Evolutionary conservation across 1,140 invertebrate species (phyloP), one percentile per base, ranked within the genome.

Genomic region (Drosophila littoralis): DNA sequence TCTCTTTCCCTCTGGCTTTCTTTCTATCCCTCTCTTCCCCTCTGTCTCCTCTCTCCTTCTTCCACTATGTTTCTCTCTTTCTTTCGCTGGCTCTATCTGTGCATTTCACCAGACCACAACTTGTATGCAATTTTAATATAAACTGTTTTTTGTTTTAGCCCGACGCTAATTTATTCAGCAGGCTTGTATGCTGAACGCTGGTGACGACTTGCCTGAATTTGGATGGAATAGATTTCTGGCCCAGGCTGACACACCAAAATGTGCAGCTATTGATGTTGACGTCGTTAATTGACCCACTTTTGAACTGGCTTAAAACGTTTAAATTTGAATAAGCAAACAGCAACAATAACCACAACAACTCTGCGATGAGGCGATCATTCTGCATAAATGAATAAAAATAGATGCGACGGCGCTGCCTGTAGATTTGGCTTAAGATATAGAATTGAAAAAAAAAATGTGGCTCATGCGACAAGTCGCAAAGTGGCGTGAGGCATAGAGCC

Each of bases 261-360:
- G 67, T 75, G 69, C 63, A 81, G 66, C 69, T 67, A 65, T 77
- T 75, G 75, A 69, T 76, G 76, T 67, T 82, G 83, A 76, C 67
- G 67, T 58, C 75, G 64, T 82, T 79, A 86, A 86, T 88, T 86
- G 83, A 83, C 83, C 84, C 72, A 86, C 50, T 77, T 88, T 66
- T 58, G 65, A 60, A 73, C 79, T 86, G 65, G 79, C 71, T 73
- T 63, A 79, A 77, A 88, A 46, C 72, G 68, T 73, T 86, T 79
- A 67, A 86, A 77, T 88, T 88, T 88, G 83, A 82, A 69, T 88
- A 86, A 79, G 57, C 74, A 80, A 84, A 46, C 71, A 58, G 55
- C 61, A 58, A 64, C 67, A 35, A 35, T 13, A 58, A 60, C 61
- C 46, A 64, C 67, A 35, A 35, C 13, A 36, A 36, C 63, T 45